Conservation (phyloP, 2,888 invertebrate species). For the Pantelozetes paolii region DNA sequence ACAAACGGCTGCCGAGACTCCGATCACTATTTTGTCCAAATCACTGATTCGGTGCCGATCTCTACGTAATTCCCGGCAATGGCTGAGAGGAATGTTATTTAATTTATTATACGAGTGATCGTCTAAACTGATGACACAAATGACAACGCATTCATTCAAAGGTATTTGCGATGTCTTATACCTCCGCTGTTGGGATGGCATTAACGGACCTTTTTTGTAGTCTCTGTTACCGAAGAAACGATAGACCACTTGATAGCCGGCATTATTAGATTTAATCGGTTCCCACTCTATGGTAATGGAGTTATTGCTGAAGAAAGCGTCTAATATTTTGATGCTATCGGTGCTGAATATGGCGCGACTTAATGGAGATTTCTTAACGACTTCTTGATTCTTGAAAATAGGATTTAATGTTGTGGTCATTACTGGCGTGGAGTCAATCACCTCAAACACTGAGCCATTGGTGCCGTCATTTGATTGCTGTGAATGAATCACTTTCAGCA, state of each 20-base stretch:
- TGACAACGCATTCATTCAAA: slow-evolving; percentile 83
- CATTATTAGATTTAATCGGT: slow-evolving; percentile 61
- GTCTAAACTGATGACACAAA: slow-evolving; percentile 84
- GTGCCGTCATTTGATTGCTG: neutral
- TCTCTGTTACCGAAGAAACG: slow-evolving; percentile 81
- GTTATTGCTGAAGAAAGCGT: slow-evolving; percentile 60
- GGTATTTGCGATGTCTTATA: slow-evolving; percentile 90
- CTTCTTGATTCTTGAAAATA: neutral
- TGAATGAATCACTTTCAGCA: neutral
- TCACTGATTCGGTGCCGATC: slow-evolving; percentile 43
- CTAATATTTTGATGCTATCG: slow-evolving; percentile 39
- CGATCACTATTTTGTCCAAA: slow-evolving; percentile 92
- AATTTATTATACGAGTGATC: slow-evolving; percentile 61
- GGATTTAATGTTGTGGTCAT: slow-evolving; percentile 5
- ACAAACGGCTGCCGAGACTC: slow-evolving; percentile 86
- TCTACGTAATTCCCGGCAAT: slow-evolving; percentile 68
- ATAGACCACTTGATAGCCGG: slow-evolving; percentile 85
- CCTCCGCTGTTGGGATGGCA: slow-evolving; percentile 78
- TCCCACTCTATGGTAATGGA: slow-evolving; percentile 86
- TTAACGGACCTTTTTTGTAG: slow-evolving; percentile 79
- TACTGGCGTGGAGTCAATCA: slow-evolving; percentile 4
- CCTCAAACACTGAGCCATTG: slow-evolving; percentile 6
- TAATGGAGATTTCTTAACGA: slow-evolving; percentile 28
- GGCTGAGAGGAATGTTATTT: slow-evolving; percentile 65
- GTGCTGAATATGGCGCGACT: slow-evolving; percentile 23